Conservation (phyloP, 2,113 vertebrate species). For the Enhydra lutris region DNA sequence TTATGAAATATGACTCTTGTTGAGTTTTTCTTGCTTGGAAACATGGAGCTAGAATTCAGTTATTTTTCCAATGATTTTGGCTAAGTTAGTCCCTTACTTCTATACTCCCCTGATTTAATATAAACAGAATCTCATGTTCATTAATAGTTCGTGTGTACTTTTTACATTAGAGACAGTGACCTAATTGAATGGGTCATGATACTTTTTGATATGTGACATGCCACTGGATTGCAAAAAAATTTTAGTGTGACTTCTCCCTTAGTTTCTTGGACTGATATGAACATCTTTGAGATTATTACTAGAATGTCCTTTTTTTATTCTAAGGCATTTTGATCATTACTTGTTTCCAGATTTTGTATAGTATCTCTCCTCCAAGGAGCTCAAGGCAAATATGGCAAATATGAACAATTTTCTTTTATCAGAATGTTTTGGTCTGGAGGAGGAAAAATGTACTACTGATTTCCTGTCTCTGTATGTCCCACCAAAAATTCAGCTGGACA, state of each 20-base stretch:
- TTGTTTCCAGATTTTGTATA: constrained; percentile 59
- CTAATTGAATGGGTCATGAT: not conserved
- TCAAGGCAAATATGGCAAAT: constrained; percentile 51
- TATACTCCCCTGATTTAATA: not conserved
- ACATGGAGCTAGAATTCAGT: not conserved
- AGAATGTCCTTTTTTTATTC: constrained; percentile 23
- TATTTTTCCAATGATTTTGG: not conserved
- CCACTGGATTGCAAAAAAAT: not conserved
- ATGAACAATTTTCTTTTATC: constrained; percentile 34
- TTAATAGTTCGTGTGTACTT: not conserved
- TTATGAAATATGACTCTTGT: constrained; percentile 40
- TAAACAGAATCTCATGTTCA: not conserved
- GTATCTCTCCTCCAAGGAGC: not conserved
- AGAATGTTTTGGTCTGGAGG: constrained; percentile 35
- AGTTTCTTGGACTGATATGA: not conserved
- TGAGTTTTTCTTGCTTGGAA: constrained; percentile 4
- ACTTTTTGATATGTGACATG: not conserved
- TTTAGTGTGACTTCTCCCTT: not conserved
- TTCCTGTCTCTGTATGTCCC: constrained; percentile 9
- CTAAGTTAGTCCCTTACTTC: not conserved
- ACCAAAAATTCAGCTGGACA: not conserved
- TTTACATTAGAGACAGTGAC: not conserved
- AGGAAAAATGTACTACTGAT: not conserved
- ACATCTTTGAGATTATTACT: constrained; percentile 15
- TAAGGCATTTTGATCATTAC: constrained; percentile 18